Conservation (phyloP, 2,888 invertebrate species). For the Ischnus inquisitorius region DNA sequence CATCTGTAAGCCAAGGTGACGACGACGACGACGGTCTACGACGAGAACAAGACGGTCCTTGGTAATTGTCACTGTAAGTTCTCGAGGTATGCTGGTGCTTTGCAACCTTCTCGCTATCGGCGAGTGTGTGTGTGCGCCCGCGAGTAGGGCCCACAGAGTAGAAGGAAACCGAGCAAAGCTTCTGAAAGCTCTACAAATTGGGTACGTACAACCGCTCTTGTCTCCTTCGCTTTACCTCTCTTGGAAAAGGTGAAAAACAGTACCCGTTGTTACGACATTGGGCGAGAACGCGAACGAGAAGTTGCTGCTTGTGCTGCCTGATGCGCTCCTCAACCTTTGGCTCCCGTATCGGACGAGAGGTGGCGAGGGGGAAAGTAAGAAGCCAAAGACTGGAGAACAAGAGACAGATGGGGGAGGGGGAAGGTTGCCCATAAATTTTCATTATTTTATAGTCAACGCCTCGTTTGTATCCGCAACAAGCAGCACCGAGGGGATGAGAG, state of each 20-base stretch:
- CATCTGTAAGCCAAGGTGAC: background rate
- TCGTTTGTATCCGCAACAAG: conserved; percentile 20
- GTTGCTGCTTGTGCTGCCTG: background rate
- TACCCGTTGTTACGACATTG: background rate
- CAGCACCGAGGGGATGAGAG: background rate
- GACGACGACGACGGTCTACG: conserved; percentile 10
- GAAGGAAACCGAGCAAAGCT: conserved; percentile 45
- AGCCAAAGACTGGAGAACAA: conserved; percentile 5
- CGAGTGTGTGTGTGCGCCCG: conserved; percentile 9
- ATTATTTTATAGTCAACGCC: conserved; percentile 20
- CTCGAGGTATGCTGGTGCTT: background rate
- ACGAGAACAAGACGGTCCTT: conserved; percentile 3
- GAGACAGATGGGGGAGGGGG: conserved; percentile 7
- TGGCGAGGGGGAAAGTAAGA: conserved; percentile 2
- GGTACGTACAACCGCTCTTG: conserved; percentile 33
- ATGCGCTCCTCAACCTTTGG: conserved; percentile 11
- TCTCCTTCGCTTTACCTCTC: conserved; percentile 13
- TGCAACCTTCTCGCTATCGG: background rate
- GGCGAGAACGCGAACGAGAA: background rate
- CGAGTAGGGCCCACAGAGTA: background rate
- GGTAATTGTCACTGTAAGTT: conserved; percentile 52
- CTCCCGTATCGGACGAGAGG: conserved; percentile 5
- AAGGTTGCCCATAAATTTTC: conserved; percentile 10
- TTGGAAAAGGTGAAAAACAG: conserved; percentile 11
- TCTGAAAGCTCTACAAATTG: conserved; percentile 62